phyloP scores from a whole-genome alignment of 1,140 invertebrate genomes.

The Caenorhabditis tropicalis region DNA sequence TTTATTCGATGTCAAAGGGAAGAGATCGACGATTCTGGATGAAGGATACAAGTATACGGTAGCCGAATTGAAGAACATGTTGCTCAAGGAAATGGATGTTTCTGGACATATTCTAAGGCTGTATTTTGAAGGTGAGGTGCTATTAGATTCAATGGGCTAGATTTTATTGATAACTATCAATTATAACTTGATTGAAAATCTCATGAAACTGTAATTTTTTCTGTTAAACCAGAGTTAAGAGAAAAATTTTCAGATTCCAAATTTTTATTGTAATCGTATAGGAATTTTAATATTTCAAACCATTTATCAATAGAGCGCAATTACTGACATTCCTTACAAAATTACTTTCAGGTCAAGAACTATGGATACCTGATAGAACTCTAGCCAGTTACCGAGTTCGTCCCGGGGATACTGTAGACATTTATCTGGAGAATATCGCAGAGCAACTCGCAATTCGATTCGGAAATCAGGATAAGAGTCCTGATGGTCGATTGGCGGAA shows the following conservation, averaged over 20 bases:
- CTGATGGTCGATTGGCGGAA: constrained; percentile 12
- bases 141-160: no score
- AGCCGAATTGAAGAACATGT: not conserved
- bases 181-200: not conserved
- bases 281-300: no score
- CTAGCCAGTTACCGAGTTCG: constrained; percentile 20
- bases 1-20: constrained; percentile 14
- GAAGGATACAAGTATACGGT: constrained; percentile 30
- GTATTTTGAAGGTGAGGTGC: constrained; percentile 32
- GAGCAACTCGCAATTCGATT: constrained; percentile 20
- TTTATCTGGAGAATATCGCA: constrained; percentile 22
- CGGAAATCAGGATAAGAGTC: constrained; percentile 20
- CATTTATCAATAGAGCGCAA: no score
- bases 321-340: no score
- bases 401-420: constrained; percentile 27
- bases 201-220: not conserved
- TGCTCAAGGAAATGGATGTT: constrained; percentile 1
- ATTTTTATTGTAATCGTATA: no score
- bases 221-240: no score
- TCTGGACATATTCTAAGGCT: constrained; percentile 23
- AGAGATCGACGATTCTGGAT: constrained; percentile 6
- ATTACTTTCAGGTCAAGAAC: constrained; percentile 13
- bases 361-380: constrained; percentile 5
- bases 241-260: no score
- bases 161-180: no score